Evolutionary conservation across 2,888 invertebrate species (phyloP), one percentile per base, ranked within the genome.

Genomic region (Ditula angustiorana): DNA sequence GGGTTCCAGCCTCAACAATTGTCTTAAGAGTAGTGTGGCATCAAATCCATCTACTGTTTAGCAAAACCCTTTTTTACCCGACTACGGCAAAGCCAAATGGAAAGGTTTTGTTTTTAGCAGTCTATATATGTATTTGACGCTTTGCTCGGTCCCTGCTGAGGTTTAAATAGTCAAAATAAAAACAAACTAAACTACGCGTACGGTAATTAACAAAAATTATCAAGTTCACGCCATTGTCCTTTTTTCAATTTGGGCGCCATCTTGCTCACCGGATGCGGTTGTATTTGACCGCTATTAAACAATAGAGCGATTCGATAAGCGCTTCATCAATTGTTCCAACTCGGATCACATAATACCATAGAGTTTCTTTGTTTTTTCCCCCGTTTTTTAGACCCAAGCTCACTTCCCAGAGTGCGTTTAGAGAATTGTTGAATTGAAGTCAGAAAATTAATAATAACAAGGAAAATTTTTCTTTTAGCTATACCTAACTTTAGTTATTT

Each of bases 261-360:
- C 71, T 71, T 70, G 68, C 52, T 10, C n/a, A 74, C 82, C 83
- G 87, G 88, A 87, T 76, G 79, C 71, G 71, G 58, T 56, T 49
- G 58, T 62, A 47, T 62, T 66, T 62, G 53, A 67, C 59, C 58
- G 47, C 37, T 75, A 80, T 77, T n/a, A 83, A 76, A 89, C 87
- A 89, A 88, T 87, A 75, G 80, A 75, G 72, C 76, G 69, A 85
- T 84, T 85, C 78, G 87, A 86, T 81, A 81, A 79, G 82, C 81
- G 70, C 79, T 74, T 79, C 80, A 80, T 82, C 84, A 81, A 80
- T 85, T 85, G 87, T 87, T 84, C 78, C 80, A 73, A 78, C 73
- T 76, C 73, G 77, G 71, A 74, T 81, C 79, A 75, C 81, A 87
- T 84, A 86, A 87, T 87, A 71, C 81, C 61, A 69, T 61, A 65